Evolutionary conservation across 2,113 vertebrate genomes (phyloP).

Genomic region (Megaceryle maxima): DNA sequence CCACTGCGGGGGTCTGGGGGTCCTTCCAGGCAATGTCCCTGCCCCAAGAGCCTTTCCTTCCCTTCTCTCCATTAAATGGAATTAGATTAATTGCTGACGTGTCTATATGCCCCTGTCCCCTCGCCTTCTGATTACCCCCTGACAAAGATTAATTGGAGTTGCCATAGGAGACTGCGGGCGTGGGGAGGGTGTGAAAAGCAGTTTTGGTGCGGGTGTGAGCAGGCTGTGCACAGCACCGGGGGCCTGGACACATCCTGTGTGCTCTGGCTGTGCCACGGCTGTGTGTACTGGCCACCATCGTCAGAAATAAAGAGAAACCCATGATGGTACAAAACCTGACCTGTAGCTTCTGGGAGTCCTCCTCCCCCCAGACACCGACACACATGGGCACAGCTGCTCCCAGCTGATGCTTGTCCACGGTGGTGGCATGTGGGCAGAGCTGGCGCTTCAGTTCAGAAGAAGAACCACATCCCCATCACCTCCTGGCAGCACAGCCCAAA

Average conservation of each 20-base stretch:
- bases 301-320: not conserved
- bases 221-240: not conserved
- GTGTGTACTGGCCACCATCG: not conserved
- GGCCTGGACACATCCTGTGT: not conserved
- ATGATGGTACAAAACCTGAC: not conserved
- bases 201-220: rapidly evolving
- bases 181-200: not conserved
- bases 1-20: rapidly evolving
- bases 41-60: not conserved
- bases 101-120: conserved; percentile 71
- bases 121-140: conserved; percentile 72
- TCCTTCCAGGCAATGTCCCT: not conserved
- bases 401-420: rapidly evolving
- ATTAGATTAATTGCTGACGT: conserved; percentile 79
- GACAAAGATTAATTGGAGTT: conserved; percentile 77
- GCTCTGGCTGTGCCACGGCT: not conserved
- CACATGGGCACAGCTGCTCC: not conserved
- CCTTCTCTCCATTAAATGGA: conserved; percentile 63
- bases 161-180: not conserved
- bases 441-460: not conserved
- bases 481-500: not conserved
- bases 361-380: not conserved
- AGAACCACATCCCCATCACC: not conserved
- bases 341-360: not conserved
- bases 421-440: rapidly evolving